Evolutionary conservation across 2,888 invertebrate species (phyloP), one percentile per base, ranked within the genome.

Genomic region (Apamea monoglypha): DNA sequence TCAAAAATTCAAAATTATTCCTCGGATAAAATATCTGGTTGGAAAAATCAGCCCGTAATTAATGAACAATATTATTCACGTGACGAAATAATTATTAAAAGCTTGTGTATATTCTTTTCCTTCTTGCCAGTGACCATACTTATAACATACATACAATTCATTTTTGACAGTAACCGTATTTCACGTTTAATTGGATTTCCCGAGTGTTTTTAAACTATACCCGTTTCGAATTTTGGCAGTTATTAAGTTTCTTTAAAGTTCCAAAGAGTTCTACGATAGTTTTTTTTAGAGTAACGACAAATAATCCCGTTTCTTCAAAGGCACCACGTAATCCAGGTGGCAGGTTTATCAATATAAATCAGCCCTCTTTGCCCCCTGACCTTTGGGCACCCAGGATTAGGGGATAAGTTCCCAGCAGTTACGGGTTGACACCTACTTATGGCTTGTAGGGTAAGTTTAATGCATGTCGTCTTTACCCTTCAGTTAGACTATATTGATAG

Each of bases 341-440:
- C 83, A 82, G 78, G 84, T 84, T 83, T 90, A 84, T 90, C 87
- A 82, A 87, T 90, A 91, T 91, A 92, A 92, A 91, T 91, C 93
- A 91, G 90, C 90, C 91, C 91, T 80, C 78, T 79, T 91, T 89
- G 90, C 86, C 91, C 90, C 80, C 81, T 92, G 93, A 93, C 93
- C 93, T 91, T 81, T 90, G 91, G 85, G 87, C 88, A 83, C 84
- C 85, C 79, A 83, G 91, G 92, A 91, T 91, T 93, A 93, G 91
- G 91, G 91, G 85, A 87, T 87, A 83, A 81, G 88, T 91, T 93
- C 93, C 92, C 93, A 93, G 90, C 92, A 90, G 88, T 85, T 88
- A 87, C 88, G 86, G 83, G 50, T 81, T 82, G 88, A 81, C 87
- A 84, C 85, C 84, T 90, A 80, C 88, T 88, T 90, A 84, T 85